phyloP scores from a whole-genome alignment of 2,888 invertebrate species.

The Chelonus formosanus region DNA sequence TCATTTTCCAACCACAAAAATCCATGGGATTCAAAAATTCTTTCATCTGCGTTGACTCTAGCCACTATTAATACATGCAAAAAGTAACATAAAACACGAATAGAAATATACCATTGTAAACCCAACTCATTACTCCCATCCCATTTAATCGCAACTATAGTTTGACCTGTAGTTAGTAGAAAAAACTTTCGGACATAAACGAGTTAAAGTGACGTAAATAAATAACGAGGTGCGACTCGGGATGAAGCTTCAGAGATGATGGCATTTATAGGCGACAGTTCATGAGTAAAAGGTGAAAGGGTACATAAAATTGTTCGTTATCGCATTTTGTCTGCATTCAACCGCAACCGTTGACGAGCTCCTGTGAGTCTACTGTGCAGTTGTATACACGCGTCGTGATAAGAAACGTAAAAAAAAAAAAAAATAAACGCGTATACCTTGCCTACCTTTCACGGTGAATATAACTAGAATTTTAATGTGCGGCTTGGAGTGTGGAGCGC shows the following conservation, averaged over 20 bases:
- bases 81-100: too few relatives aligned
- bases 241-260: conserved; percentile 14
- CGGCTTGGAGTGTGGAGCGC: conserved; percentile 18
- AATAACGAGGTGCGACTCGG: conserved; percentile 31
- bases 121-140: conserved; percentile 2
- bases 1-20: too few relatives aligned
- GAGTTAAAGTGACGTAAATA: conserved; percentile 33
- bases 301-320: conserved; percentile 28
- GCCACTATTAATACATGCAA: too few relatives aligned
- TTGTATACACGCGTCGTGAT: conserved; percentile 8
- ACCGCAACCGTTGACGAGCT: conserved; percentile 22
- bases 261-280: conserved; percentile 1
- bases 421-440: not conserved
- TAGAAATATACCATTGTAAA: not conserved
- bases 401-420: conserved; percentile 9
- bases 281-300: conserved; percentile 23
- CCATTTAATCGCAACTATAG: conserved; percentile 1
- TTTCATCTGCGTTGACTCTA: too few relatives aligned
- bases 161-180: not conserved
- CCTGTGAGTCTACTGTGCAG: not conserved
- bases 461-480: conserved; percentile 44
- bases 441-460: conserved; percentile 28
- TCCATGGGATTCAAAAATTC: too few relatives aligned
- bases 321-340: conserved; percentile 20
- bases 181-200: conserved; percentile 24